These are phyloP conservation scores for Carcharodon carcharias DNA, from an alignment of 2,797 vertebrate genomes.

Conservation along the genomic window DNA sequence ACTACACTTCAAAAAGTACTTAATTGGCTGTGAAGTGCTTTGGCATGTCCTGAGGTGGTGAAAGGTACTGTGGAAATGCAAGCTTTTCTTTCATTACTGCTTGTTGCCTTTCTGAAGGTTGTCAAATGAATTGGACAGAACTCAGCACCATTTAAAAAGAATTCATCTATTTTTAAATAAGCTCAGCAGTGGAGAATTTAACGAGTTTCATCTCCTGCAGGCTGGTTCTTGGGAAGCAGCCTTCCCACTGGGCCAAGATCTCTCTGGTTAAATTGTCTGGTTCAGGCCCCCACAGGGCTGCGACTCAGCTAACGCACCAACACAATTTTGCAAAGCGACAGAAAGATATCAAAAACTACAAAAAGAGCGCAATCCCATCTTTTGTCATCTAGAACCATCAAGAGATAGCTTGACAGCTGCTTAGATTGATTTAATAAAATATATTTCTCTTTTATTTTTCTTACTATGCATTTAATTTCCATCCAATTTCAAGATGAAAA, in stretches of 20 bases:
- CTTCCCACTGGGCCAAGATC: neutral
- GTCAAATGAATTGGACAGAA: neutral
- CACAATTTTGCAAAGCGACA: neutral
- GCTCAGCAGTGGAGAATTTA: neutral
- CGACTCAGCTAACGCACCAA: too few species aligned
- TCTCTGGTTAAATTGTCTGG: constrained; percentile 1
- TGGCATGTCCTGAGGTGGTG: neutral
- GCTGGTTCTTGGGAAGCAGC: neutral
- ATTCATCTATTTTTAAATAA: constrained; percentile 22
- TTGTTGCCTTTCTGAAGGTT: neutral
- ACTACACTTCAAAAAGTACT: neutral
- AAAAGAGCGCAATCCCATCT: neutral
- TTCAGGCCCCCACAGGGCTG: neutral
- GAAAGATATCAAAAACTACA: neutral
- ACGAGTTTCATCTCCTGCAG: constrained; percentile 21
- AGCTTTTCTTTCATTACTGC: neutral
- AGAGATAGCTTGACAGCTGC: neutral
- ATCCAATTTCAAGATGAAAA: constrained; percentile 27
- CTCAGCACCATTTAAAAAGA: constrained; percentile 3
- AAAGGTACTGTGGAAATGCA: neutral
- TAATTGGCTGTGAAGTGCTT: neutral
- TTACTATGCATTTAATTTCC: neutral
- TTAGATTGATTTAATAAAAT: neutral
- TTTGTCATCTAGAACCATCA: neutral
- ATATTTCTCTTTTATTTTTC: neutral